Base-by-base conservation (phyloP, 2,888 invertebrate species). In the Marronus borbonicus region DNA sequence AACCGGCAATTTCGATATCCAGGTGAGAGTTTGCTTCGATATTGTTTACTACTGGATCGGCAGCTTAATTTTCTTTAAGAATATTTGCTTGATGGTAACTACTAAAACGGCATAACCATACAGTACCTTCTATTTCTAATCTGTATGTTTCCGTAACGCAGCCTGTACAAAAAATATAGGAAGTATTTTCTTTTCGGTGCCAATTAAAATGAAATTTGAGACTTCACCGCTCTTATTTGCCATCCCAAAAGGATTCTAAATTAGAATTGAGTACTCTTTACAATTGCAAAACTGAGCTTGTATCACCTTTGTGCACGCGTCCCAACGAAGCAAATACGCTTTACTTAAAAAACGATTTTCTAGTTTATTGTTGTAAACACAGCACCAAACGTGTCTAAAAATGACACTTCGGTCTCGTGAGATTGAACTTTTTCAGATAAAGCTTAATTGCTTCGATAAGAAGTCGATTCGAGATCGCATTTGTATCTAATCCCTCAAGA, bases 371-470 rank as follows among this genome's bases (percentile, higher is more conserved):
- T 20, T 36, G 58, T 60, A 39, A 60, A 17, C 28, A 76, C 65
- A 76, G 20, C 76, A 65, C 76, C 64, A 50, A 76, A 76, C 76
- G 66, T 65, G 76, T 76, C 76, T 8, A 50, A 77, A 69, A 70
- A 70, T 62, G 60, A 77, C 68, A 70, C 77, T 70, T 50, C 28
- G 31, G 70, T 24, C 68, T 28, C 60, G 24, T 7, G 60, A 64
- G 69, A 69, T 68, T 70, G 49, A 60, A 70, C 24, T 62, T 50
- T 69, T 77, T 49, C 50, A 80, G 81, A 81, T 80, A 80, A 78
- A 68, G 58, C 55, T 79, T 80, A 81, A 80, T 81, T 80, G 69
- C 72, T 31, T 68, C 79, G 80, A 80, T 80, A 78, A 80, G 78
- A 77, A 80, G 74, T 78, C 76, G 81, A 69, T 78, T 79, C 68